phyloP scores from a whole-genome alignment of 2,113 vertebrate species.

The Thalassarche chlororhynchos region DNA sequence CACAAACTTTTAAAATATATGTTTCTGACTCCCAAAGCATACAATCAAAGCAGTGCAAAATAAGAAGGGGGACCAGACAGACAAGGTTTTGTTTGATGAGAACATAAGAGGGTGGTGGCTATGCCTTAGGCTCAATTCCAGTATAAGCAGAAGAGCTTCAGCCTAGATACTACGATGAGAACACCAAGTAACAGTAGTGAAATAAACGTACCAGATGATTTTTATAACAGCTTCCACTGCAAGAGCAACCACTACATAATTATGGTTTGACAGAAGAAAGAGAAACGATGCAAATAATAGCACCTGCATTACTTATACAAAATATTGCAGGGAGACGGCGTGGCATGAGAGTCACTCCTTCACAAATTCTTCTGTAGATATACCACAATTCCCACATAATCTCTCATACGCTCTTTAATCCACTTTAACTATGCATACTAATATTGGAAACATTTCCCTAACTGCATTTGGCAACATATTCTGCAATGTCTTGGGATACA shows the following conservation, averaged over 20 bases:
- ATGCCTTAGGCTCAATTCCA: background rate
- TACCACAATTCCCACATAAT: background rate
- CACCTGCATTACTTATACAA: background rate
- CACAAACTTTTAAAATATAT: background rate
- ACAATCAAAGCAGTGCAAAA: background rate
- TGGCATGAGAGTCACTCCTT: background rate
- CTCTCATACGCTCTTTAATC: background rate
- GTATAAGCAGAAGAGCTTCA: background rate
- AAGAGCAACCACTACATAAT: background rate
- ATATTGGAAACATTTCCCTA: background rate
- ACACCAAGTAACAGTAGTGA: background rate
- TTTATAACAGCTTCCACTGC: background rate
- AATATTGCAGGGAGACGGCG: background rate
- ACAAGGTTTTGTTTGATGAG: background rate
- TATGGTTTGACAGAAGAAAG: background rate
- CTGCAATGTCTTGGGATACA: background rate
- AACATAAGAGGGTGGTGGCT: background rate
- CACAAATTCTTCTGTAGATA: background rate
- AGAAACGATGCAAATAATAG: background rate
- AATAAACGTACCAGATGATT: background rate
- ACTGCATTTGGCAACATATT: background rate
- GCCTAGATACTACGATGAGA: background rate
- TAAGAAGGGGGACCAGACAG: background rate
- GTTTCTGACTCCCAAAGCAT: background rate
- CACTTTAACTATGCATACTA: background rate